Percentiles rank a stretch among this genome's conserved stretches.
phyloP scores from a whole-genome alignment of 2,888 invertebrate species.

The Smittia sp. region DNA sequence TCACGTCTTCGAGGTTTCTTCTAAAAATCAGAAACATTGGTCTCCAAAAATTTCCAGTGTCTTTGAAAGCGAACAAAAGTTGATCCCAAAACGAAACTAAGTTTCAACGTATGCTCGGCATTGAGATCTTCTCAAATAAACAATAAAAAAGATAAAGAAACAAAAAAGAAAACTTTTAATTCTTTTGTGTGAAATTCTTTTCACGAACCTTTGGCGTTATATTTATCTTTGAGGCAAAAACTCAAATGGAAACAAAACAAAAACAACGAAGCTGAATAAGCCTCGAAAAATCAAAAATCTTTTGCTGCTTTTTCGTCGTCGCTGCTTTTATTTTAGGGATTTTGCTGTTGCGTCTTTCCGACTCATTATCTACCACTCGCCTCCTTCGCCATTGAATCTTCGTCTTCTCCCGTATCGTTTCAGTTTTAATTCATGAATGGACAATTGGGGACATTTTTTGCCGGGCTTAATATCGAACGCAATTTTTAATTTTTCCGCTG shows the following conservation, averaged over 20 bases:
- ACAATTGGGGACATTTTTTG: slow-evolving; percentile 17
- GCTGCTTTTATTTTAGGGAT: slow-evolving; percentile 16
- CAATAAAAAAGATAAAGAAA: slow-evolving; percentile 11
- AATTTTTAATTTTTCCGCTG: slow-evolving; percentile 9
- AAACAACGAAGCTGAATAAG: neutral
- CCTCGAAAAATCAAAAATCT: neutral
- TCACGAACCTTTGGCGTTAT: slow-evolving; percentile 42
- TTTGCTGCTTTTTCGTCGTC: neutral
- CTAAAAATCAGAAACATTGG: too few relatives aligned
- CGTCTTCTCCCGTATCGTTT: neutral
- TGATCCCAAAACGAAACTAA: too few relatives aligned
- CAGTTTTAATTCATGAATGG: slow-evolving; percentile 27
- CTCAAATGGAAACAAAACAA: neutral
- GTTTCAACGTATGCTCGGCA: neutral
- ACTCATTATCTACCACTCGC: slow-evolving; percentile 27
- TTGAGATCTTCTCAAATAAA: slow-evolving; percentile 2
- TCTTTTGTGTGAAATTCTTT: slow-evolving; percentile 42
- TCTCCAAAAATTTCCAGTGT: too few relatives aligned
- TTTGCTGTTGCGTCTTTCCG: slow-evolving; percentile 1
- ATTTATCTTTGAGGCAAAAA: slow-evolving; percentile 34
- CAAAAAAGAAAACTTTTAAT: slow-evolving; percentile 13
- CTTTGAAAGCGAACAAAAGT: too few relatives aligned
- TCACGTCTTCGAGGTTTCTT: too few relatives aligned
- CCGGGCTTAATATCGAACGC: slow-evolving; percentile 6
- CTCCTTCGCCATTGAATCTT: slow-evolving; percentile 10